Conservation (phyloP, 2,797 vertebrate species). For the Karalla daura region DNA sequence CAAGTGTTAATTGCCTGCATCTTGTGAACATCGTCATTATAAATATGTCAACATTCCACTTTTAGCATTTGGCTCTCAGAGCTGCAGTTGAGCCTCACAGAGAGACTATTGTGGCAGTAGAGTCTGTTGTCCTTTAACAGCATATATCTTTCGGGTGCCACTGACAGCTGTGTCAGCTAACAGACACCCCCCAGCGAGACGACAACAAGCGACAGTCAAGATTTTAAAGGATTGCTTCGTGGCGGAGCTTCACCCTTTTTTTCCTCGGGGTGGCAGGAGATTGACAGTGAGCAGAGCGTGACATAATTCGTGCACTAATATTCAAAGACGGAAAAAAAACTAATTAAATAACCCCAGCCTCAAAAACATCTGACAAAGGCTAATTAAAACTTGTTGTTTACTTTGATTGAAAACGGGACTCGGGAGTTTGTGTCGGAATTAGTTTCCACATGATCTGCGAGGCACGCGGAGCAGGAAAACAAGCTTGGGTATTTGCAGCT, state of each 20-base stretch:
- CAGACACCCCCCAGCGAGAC: constrained; percentile 2
- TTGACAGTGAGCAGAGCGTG: constrained; percentile 26
- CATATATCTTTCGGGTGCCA: background rate
- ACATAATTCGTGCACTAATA: constrained; percentile 5
- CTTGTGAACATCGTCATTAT: no score
- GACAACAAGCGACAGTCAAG: background rate
- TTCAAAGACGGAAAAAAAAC: background rate
- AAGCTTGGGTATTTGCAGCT: background rate
- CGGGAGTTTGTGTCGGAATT: background rate
- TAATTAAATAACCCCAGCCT: constrained; percentile 30
- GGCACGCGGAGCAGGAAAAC: background rate
- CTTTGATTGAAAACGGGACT: constrained; percentile 12
- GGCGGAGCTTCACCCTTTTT: background rate
- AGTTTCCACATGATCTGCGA: background rate
- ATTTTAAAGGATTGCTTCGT: constrained; percentile 24
- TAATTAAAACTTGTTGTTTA: constrained; percentile 27
- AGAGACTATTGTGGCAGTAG: background rate
- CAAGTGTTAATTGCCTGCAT: no score
- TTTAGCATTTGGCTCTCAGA: background rate
- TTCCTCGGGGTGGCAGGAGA: constrained; percentile 13
- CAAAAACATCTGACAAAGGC: constrained; percentile 18
- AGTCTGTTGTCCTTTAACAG: background rate
- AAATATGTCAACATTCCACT: background rate
- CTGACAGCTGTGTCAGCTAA: constrained; percentile 1
- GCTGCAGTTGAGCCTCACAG: background rate